Evolutionary conservation across 2,797 vertebrate genomes (phyloP), one percentile per base, ranked within the genome.

Genomic region (Martes flavigula): DNA sequence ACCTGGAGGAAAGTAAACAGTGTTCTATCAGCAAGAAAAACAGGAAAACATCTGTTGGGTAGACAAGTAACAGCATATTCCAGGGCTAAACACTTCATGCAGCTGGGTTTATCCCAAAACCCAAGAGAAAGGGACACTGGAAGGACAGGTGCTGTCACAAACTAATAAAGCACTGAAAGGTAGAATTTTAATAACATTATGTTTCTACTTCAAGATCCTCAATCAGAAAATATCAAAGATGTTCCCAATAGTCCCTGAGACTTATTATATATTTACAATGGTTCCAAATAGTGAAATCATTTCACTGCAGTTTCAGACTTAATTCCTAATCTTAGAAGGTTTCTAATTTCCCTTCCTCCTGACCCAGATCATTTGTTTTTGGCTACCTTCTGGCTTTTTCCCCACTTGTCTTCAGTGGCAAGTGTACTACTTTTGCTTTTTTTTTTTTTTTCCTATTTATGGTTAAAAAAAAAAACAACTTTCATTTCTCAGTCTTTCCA

Each of bases 401-500:
- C 7, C 43, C 5, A 32, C 43, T 83, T 93, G 62, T 83, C 32
- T 40, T 35, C 56, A 78, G 13, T 3, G 15, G n/a, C 48, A 91
- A 90, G 40, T 68, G 5, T 91, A 56, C 72, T 77, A 8, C 2
- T 96, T 92, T 73, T 77, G 35, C 48, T 3, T 94, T 62, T 94
- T 56, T 38, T 38, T 20, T 91, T 72, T 91, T 56, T 77, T n/a
- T 30, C 30, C 17, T 54, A 32, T 66, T 94, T 94, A 81, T 56
- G 15, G 66, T 94, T 46, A 18, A 60, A 56, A 84, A 72, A 84
- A 78, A 40, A 20, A 38, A 32, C 17, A 56, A 62, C 21, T 60
- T 92, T 64, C 14, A 66, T 91, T 95, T 81, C 40, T 51, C 38
- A 85, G 38, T 64, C 66, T 81, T 93, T 97, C 60, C 64, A 87